Base-by-base conservation (phyloP, 92 coral and sea anemone genomes). In the Porites lobata region DNA sequence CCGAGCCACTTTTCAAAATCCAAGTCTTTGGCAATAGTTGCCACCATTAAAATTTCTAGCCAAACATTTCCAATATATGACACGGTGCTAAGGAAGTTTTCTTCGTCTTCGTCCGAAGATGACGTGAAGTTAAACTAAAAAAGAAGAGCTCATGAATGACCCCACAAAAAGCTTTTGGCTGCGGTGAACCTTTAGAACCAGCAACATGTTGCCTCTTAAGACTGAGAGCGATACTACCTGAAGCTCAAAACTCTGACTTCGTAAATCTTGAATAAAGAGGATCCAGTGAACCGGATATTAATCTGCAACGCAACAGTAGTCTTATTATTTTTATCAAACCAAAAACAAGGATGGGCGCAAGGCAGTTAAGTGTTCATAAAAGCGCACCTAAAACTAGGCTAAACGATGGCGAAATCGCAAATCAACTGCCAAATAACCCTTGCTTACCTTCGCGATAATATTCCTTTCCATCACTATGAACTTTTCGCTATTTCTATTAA, bases 261-360 rank as follows among this genome's bases (percentile, higher is more conserved):
- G 22, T 76, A 76, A 56, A 76, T 29, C 66, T 76, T 76, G 66
- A 76, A 29, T 21, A 22, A 13, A 20, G 80, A 57, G 24, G 80
- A 76, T 24, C 58, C 38, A 14, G 58, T 76, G 22, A 76, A 58
- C 3, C 29, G 65, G 13, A 2, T 65, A 9, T 56, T 76, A 14
- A 76, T 56, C 80, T 76, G 7, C 11, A 58, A 76, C 18, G 66
- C 6, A 54, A 75, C 10, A 54, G 59, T 32, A 32, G 43, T 32
- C 43, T 32, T 32, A 32, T 32, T 32, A 1, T 32, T 32, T 1
- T 32, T 32, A 4, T 32, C 43, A 32, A 32, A 32, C 1, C 5
- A n/a, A 17, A 17, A 5, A 15, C 47, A 29, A n/a, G n/a, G 43
- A 43, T 32, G 43, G 0, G 5, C 13, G 2, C 13, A 70, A 38